Base-by-base conservation (phyloP, 37 sponge, comb jelly and placozoan genomes). In the Haliclona indistincta region DNA sequence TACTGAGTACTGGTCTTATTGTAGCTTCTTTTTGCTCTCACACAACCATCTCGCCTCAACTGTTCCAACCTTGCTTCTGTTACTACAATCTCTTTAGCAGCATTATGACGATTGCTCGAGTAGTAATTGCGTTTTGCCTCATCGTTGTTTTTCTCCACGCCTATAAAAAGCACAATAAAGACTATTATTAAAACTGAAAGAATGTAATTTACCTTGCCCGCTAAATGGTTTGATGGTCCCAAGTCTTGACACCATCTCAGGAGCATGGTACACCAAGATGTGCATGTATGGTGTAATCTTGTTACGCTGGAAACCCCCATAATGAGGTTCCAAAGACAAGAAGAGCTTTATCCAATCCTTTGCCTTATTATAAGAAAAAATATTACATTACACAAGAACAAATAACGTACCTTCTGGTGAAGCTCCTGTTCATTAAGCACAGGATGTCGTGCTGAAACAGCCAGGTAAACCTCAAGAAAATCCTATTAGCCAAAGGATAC, bases 191-290 rank as follows among this genome's bases (percentile, higher is more conserved):
- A n/a, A n/a, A n/a, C n/a, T n/a, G n/a, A n/a, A n/a, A n/a, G n/a
- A n/a, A n/a, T n/a, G n/a, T n/a, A n/a, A n/a, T n/a, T n/a, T 70
- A 65, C 66, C 66, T 65, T 65, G 66, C 8, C 66, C 66, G 38
- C 41, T 38, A 65, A 65, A 65, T 41, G 33, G 66, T 22, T 10
- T 36, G 4, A 65, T 11, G 22, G 33, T 65, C 15, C 66, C 66
- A 33, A 38, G 38, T 5, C 7, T 6, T 36, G 17, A 10, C 37
- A 65, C 4, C 66, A 36, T 28, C 4, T 6, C 4, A 23, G 63
- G 63, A 29, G 11, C 28, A 61, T 61, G 63, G 26, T 30, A 61
- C 15, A 20, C 32, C 17, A 61, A 30, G 26, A 29, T 29, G 15
- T 61, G 63, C 28, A 61, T 61, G 63, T 61, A 61, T 30, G 63